phyloP scores from a whole-genome alignment of 2,113 vertebrate species.

The Rutilus rutilus region DNA sequence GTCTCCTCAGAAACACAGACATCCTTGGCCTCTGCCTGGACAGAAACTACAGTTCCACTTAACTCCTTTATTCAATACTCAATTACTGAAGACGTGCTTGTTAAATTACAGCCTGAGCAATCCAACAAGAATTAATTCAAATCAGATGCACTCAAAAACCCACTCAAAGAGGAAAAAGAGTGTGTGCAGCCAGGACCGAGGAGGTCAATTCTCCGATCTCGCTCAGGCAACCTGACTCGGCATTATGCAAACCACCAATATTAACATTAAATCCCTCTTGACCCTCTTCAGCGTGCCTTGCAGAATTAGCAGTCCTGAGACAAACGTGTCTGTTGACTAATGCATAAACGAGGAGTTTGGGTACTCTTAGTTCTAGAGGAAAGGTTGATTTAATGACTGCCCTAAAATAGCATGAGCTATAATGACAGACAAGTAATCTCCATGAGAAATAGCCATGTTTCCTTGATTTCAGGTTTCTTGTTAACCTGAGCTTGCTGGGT shows the following conservation, averaged over 20 bases:
- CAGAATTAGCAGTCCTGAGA: neutral
- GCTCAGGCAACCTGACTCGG: conserved; percentile 28
- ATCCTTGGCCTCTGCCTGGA: conserved; percentile 35
- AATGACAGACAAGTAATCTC: neutral
- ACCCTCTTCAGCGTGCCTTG: conserved; percentile 3
- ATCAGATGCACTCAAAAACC: neutral
- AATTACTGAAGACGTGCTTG: neutral
- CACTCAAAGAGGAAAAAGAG: neutral
- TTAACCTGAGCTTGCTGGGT: neutral
- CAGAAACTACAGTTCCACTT: neutral
- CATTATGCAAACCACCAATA: conserved; percentile 41
- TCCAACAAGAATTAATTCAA: neutral
- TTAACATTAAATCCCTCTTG: conserved; percentile 24
- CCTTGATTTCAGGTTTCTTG: neutral
- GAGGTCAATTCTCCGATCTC: conserved; percentile 32
- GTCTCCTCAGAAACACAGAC: neutral
- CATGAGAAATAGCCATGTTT: neutral
- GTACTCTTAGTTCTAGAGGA: neutral
- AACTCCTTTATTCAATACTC: conserved; percentile 13
- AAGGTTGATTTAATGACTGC: neutral
- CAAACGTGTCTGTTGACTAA: neutral
- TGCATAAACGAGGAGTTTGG: neutral
- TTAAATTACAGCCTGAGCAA: conserved; percentile 27
- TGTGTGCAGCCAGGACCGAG: neutral
- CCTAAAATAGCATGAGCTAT: neutral